Evolutionary conservation across 2,888 invertebrate genomes (phyloP), one percentile per base, ranked within the genome.

Genomic region (Apeira syringaria): DNA sequence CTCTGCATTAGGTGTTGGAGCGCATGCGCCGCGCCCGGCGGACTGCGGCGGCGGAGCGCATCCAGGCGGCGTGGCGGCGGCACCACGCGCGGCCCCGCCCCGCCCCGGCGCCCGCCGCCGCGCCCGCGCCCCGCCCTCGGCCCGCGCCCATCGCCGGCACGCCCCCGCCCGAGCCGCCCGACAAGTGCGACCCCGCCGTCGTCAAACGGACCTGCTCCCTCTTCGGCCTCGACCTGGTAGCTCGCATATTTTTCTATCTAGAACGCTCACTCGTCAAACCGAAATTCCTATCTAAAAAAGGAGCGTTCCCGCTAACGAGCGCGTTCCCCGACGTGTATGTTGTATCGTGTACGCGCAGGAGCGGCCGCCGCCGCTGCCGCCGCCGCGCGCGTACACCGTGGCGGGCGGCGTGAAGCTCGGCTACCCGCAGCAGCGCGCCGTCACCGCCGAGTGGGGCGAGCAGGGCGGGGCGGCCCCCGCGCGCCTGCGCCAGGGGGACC

Each of bases 141-240:
- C 97, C 97, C 1, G 96, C 96, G 63, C 97, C 97, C 15, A 97
- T 97, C 61, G 95, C 97, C 9, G 97, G 97, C 46, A 97, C 97
- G 10, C 96, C 96, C 15, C 97, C 97, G 2, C 95, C 95, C 17
- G 96, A 96, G 71, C 94, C 94, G 7, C 92, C 93, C 63, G 96
- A 96, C 76, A 95, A 96, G 86, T 96, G 96, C 80, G 97, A 97
- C 84, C 94, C 94, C 41, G 95, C 96, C 80, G 94, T 96, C 72
- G 96, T 97, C 60, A 96, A 97, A 75, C 95, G 96, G 71, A 97
- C 97, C 12, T 97, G 97, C 80, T 95, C 94, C 50, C 91, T 97
- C 31, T 97, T 97, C 74, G 97, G 97, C 5, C 91, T 98, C 43
- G 97, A 98, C 84, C 91, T 97, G 91, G 97, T 97, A n/a, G n/a